Evolutionary conservation across 2,113 vertebrate species (phyloP).

Genomic region (Syngnathus typhle): DNA sequence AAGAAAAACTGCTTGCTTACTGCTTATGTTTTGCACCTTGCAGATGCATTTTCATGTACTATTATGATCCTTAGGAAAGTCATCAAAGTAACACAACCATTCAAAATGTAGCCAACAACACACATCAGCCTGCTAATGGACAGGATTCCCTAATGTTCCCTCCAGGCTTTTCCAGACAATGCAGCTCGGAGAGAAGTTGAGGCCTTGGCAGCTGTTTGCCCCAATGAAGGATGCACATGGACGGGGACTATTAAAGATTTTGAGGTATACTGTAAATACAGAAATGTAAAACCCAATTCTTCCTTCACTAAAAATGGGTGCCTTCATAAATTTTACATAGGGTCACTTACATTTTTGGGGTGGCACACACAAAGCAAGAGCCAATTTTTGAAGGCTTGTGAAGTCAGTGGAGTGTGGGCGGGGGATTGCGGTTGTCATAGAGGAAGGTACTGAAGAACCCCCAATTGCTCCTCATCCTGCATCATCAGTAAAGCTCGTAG

Average conservation of each 20-base stretch:
- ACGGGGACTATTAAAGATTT: slow-evolving; percentile 91
- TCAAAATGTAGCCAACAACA: slow-evolving; percentile 21
- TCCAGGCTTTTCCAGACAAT: slow-evolving; percentile 92
- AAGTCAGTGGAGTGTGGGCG: too few relatives aligned
- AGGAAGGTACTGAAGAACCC: too few relatives aligned
- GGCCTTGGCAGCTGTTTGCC: slow-evolving; percentile 82
- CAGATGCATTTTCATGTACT: slow-evolving; percentile 2
- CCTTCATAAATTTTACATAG: too few relatives aligned
- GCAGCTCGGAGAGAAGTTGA: slow-evolving; percentile 92
- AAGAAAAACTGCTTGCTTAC: not conserved
- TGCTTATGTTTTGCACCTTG: slow-evolving; percentile 10
- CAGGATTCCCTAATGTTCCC: slow-evolving; percentile 12
- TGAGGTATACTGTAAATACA: slow-evolving; percentile 72
- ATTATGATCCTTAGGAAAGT: slow-evolving; percentile 14
- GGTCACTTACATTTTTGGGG: too few relatives aligned
- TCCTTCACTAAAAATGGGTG: not conserved
- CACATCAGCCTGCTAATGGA: not conserved
- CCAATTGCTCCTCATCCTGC: too few relatives aligned
- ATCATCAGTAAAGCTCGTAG: too few relatives aligned
- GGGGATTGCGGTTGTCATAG: too few relatives aligned
- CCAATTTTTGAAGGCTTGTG: too few relatives aligned
- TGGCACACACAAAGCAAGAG: too few relatives aligned
- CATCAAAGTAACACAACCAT: slow-evolving; percentile 5
- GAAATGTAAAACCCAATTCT: not conserved
- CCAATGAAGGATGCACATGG: slow-evolving; percentile 85